Evolutionary conservation across 2,888 invertebrate genomes (phyloP), one percentile per base, ranked within the genome.

Genomic region (Philhelius pedissequus): DNA sequence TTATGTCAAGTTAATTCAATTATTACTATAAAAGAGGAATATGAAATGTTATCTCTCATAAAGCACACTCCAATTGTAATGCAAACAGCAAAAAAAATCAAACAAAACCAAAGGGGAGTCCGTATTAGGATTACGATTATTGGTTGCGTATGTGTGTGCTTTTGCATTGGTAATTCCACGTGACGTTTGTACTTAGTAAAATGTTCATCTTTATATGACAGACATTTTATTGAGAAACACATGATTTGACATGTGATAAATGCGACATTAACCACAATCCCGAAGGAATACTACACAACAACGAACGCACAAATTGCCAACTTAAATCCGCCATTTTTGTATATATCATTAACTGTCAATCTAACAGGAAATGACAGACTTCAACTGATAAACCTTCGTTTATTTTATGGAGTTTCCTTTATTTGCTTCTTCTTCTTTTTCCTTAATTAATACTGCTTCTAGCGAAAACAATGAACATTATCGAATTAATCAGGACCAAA

Each of bases 401-500:
- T 30, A 27, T 43, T 60, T 20, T 6, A 43, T n/a, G n/a, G n/a
- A n/a, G n/a, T 5, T 25, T 40, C 9, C 27, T 60, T 27, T 43
- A 18, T 43, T 18, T 25, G 40, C 9, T 62, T 52, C 38, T 43
- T 45, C 8, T 25, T 35, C 32, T 43, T 30, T 15, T 52, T 56
- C 73, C 78, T 79, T 79, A 83, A 83, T 79, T 83, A 78, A 78
- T 74, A 74, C 73, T 35, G 50, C 73, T 70, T n/a, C 20, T 70
- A 68, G n/a, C 43, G 38, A 60, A 71, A 80, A 84, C 84, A 84
- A 84, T 84, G 71, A 76, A 70, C 70, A 68, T 84, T 80, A 84
- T 79, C 84, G 70, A 80, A 84, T 80, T 80, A 84, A 84, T 80
- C 84, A 68, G 66, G 71, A 76, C 76, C 52, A 70, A 68, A 60